Evolutionary conservation across 2,888 invertebrate genomes (phyloP), one percentile per base, ranked within the genome.

Genomic region (Xanthorhoe designata): DNA sequence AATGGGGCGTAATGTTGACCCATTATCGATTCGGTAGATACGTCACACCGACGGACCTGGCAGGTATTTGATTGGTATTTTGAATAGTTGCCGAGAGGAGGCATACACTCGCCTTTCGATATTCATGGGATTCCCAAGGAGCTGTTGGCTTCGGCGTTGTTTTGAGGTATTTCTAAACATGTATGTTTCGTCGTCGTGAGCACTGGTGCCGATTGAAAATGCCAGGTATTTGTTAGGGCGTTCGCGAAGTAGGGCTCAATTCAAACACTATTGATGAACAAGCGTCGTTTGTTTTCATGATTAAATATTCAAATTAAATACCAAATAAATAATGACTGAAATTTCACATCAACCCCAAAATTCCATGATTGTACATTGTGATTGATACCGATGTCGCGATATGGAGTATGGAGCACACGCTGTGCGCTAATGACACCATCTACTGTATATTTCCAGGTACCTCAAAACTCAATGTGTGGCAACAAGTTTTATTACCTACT

Each of bases 51-150:
- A 90, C 91, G 92, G 92, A 92, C 81, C 83, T 88, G 87, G 86
- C 92, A 93, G 93, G 93, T 93, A 93, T 91, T 93, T 91, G 87
- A 91, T 91, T 92, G 89, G 92, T 92, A 91, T 91, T 88, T 86
- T 89, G 89, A 88, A 88, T 88, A 90, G 90, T 88, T 84, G 88
- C 73, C 72, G 76, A 71, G 70, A 64, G 67, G 75, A 56, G 76
- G 72, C 81, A 82, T 82, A 50, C 24, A 38, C 78, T 83, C 84
- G 80, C 77, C 61, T 53, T 53, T 68, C 52, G 50, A 24, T 68
- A 61, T 75, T 69, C 73, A 67, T 71, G 74, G 77, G 77, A 79
- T 85, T 78, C 64, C 75, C 78, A 82, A 83, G 72, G 81, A 82
- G 86, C 85, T 70, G 84, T 80, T 79, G 81, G 79, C 82, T 82